phyloP scores from a whole-genome alignment of 30 jellyfish, hydroid and myxozoan genomes.

The Hydra vulgaris region DNA sequence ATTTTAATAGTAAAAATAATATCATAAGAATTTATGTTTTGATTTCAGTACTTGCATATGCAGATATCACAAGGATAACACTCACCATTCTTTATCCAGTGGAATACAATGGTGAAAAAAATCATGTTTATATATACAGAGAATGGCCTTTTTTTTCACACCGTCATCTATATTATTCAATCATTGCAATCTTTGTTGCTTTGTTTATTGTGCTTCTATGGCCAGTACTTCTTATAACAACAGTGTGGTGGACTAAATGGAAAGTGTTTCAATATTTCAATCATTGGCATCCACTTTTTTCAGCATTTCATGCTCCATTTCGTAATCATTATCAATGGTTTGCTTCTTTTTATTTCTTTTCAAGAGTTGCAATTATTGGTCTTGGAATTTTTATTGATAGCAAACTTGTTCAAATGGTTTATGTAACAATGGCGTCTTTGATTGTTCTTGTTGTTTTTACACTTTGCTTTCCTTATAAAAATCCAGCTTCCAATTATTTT shows the following conservation, averaged over 20 bases:
- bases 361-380: neutral
- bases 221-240: neutral
- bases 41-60: slow-evolving; percentile 8
- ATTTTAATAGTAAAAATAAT: neutral
- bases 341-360: slow-evolving; percentile 1
- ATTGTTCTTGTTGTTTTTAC: neutral
- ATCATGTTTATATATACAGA: neutral
- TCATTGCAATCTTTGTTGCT: neutral
- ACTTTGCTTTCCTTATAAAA: neutral
- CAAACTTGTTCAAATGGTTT: neutral
- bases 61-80: slow-evolving; percentile 9
- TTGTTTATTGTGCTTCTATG: neutral
- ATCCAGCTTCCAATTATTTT: neutral
- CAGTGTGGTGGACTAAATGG: slow-evolving; percentile 7
- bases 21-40: neutral
- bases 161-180: neutral
- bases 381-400: neutral
- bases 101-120: neutral
- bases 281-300: neutral
- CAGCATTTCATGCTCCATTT: neutral
- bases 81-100: neutral
- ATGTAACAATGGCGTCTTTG: neutral
- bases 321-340: slow-evolving; percentile 1
- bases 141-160: neutral
- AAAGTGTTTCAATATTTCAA: neutral